Evolutionary conservation across 35 echinoderm and acorn worm genomes (phyloP).

Genomic region (Hemicentrotus pulcherrimus): DNA sequence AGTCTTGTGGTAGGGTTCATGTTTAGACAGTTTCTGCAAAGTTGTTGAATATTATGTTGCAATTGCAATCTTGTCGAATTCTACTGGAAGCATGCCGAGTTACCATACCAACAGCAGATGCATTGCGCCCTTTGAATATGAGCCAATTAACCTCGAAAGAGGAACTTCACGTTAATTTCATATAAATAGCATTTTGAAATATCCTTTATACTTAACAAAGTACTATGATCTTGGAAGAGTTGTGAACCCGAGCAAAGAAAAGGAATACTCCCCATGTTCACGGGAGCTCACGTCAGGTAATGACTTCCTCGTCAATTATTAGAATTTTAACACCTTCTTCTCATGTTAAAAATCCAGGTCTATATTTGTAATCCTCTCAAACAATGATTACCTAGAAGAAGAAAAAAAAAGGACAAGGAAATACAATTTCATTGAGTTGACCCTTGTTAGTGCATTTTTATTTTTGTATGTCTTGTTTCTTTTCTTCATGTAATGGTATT

Average conservation of each 20-base stretch:
- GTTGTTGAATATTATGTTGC: too few species aligned
- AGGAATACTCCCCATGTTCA: background rate
- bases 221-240: background rate
- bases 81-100: too few species aligned
- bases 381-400: background rate
- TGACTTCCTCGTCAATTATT: background rate
- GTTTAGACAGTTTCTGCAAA: too few species aligned
- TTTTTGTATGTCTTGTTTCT: background rate
- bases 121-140: too few species aligned
- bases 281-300: background rate
- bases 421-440: background rate
- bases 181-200: too few species aligned
- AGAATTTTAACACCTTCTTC: too few species aligned
- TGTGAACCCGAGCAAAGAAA: background rate
- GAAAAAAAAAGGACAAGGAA: background rate
- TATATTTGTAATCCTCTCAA: too few species aligned
- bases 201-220: too few species aligned
- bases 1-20: too few species aligned
- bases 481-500: background rate
- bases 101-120: too few species aligned
- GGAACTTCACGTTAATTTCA: background rate
- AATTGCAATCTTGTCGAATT: too few species aligned
- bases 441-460: background rate
- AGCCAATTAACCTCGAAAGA: background rate
- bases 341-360: too few species aligned